Evolutionary conservation across 2,797 vertebrate genomes (phyloP).

Genomic region (Hephaestus fuliginosus): DNA sequence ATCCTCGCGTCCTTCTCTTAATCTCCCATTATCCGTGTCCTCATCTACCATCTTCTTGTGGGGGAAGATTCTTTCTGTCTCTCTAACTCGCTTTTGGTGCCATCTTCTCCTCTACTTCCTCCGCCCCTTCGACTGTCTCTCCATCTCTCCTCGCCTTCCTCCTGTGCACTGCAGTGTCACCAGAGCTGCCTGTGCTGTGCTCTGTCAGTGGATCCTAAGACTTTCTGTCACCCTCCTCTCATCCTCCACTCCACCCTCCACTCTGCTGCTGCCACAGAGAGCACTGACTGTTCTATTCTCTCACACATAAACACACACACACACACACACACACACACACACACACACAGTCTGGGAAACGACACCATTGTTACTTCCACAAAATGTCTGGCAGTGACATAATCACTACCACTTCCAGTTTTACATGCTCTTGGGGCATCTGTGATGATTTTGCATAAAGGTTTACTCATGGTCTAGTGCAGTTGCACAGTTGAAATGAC

Average conservation of each 20-base stretch:
- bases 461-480: conserved; percentile 25
- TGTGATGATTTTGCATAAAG: conserved; percentile 39
- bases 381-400: conserved; percentile 61
- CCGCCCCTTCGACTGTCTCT: conserved; percentile 10
- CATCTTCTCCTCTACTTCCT: conserved; percentile 23
- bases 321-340: conserved; percentile 23
- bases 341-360: conserved; percentile 26
- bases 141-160: conserved; percentile 17
- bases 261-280: conserved; percentile 39
- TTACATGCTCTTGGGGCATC: conserved; percentile 35
- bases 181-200: conserved; percentile 52
- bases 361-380: conserved; percentile 48
- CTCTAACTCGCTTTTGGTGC: conserved; percentile 33
- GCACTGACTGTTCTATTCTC: conserved; percentile 49
- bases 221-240: conserved; percentile 46
- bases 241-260: conserved; percentile 25
- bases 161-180: conserved; percentile 45
- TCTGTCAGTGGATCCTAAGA: conserved; percentile 58
- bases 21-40: conserved; percentile 42
- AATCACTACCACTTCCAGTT: conserved; percentile 50
- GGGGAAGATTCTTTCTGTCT: conserved; percentile 23
- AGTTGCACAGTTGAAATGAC: conserved; percentile 25
- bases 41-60: conserved; percentile 32
- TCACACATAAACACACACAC: conserved; percentile 14
- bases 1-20: conserved; percentile 37